These are phyloP conservation scores for Fukomys damarensis DNA, from an alignment of 2,113 vertebrate genomes.

Conservation along the genomic window DNA sequence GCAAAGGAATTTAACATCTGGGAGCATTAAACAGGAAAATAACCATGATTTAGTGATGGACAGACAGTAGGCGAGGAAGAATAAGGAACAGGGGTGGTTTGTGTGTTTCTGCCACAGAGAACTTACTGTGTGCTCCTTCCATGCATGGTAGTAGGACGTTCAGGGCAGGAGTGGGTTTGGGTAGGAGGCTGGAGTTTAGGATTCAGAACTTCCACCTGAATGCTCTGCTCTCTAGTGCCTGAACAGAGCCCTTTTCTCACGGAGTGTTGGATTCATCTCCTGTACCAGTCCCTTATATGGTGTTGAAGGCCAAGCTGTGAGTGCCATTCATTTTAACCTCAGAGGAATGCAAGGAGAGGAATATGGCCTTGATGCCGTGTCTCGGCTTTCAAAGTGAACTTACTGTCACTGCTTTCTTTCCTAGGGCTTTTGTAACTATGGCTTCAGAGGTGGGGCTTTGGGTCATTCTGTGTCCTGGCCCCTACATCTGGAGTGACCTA, in stretches of 20 bases:
- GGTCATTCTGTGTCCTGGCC: constrained; percentile 94
- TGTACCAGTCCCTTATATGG: too few species aligned
- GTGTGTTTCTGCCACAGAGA: background rate
- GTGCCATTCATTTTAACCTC: background rate
- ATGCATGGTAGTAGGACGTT: rapidly evolving
- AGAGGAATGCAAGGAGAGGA: background rate
- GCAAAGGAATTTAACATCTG: background rate
- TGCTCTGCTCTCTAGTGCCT: background rate
- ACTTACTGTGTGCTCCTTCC: background rate
- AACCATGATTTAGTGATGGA: background rate
- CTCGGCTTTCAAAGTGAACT: background rate
- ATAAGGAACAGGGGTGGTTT: background rate
- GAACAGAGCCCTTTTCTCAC: background rate
- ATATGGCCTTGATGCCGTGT: background rate
- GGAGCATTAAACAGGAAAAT: background rate
- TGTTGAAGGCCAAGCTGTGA: background rate
- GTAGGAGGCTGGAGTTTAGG: background rate
- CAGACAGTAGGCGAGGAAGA: too few species aligned
- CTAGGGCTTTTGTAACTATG: constrained; percentile 89
- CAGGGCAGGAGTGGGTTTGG: background rate
- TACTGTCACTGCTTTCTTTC: constrained; percentile 26
- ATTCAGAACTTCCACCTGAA: background rate
- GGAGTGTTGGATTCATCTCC: background rate
- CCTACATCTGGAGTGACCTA: constrained; percentile 93
- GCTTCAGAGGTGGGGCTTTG: constrained; percentile 90